phyloP scores from a whole-genome alignment of 2,888 invertebrate genomes.

The Patella caerulea region DNA sequence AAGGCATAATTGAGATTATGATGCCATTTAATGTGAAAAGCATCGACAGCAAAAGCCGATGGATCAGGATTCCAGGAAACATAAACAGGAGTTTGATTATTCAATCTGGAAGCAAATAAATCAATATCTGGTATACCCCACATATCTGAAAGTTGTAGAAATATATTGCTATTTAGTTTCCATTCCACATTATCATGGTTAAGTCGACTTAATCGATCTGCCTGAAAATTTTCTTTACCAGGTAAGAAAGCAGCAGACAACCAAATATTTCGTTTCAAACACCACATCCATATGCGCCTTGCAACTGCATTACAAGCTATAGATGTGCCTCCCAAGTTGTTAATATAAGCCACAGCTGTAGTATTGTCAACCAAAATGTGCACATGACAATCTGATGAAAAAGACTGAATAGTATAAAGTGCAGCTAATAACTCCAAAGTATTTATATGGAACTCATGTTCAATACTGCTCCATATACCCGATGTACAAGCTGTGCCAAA shows the following conservation, averaged over 20 bases:
- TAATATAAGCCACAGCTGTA: slow-evolving; percentile 9
- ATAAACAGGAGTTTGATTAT: neutral
- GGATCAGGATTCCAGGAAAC: slow-evolving; percentile 1
- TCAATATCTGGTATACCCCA: neutral
- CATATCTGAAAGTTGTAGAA: neutral
- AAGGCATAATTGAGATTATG: neutral
- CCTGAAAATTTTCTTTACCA: neutral
- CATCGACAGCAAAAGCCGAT: neutral
- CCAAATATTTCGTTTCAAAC: slow-evolving; percentile 13
- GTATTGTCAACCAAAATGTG: slow-evolving; percentile 18
- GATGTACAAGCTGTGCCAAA: neutral
- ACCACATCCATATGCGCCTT: slow-evolving; percentile 22
- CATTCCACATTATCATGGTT: neutral
- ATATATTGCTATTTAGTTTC: neutral
- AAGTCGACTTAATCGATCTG: neutral
- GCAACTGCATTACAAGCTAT: slow-evolving; percentile 12
- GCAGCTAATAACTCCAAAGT: slow-evolving; percentile 5
- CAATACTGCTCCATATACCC: slow-evolving; percentile 14
- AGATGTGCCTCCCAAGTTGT: slow-evolving; percentile 15
- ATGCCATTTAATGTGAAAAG: neutral
- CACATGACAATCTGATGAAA: slow-evolving; percentile 16
- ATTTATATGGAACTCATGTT: slow-evolving; percentile 15
- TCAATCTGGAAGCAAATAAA: neutral
- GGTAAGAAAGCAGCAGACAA: neutral
- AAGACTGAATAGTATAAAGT: slow-evolving; percentile 4